Evolutionary conservation across 2,888 invertebrate species (phyloP).

Genomic region (Drosophila anomelani): DNA sequence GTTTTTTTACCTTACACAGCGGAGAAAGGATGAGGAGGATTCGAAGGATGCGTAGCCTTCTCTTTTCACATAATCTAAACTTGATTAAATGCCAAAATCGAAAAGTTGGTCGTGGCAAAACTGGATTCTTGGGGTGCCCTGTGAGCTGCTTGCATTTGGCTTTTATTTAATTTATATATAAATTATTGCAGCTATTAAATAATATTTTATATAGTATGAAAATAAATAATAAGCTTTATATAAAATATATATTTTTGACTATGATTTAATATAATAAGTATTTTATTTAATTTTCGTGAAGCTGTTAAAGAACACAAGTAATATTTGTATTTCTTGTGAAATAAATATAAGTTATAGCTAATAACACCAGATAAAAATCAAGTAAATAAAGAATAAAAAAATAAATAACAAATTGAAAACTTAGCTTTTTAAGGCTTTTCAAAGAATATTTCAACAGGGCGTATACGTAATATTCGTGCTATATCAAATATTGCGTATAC

Average conservation of each 20-base stretch:
- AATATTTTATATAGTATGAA: no score
- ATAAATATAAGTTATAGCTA: not conserved
- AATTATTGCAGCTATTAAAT: no score
- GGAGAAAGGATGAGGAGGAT: not conserved
- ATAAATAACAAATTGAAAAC: not conserved
- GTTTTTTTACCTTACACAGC: conserved; percentile 13
- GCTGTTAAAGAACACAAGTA: no score
- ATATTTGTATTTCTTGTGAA: not conserved
- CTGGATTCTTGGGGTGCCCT: not conserved
- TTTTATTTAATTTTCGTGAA: no score
- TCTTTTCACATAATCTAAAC: conserved; percentile 12
- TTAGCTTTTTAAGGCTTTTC: not conserved
- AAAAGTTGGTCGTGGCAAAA: not conserved
- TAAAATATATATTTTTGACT: no score
- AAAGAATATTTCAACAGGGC: not conserved
- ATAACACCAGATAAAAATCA: not conserved
- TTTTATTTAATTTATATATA: not conserved
- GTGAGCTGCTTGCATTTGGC: not conserved
- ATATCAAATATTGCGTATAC: conserved; percentile 1
- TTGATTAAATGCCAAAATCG: conserved; percentile 21
- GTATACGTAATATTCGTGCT: not conserved
- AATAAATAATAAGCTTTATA: no score
- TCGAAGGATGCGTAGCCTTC: not conserved
- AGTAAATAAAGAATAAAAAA: not conserved
- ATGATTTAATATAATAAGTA: no score